phyloP scores from a whole-genome alignment of 2,888 invertebrate genomes.

The Aphodius granarius region DNA sequence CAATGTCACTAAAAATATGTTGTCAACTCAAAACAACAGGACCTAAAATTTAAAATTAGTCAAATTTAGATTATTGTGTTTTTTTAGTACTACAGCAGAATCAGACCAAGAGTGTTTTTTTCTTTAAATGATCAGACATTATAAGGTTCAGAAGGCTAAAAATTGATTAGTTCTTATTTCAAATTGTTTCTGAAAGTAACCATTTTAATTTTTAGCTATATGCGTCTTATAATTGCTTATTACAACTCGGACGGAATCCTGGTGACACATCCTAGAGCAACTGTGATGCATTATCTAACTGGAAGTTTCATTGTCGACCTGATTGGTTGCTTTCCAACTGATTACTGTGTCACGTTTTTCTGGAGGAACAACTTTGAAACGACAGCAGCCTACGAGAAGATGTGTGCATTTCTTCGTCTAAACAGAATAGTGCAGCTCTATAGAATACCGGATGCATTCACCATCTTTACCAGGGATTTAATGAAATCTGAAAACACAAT shows the following conservation, averaged over 20 bases:
- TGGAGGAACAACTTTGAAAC: constrained; percentile 22
- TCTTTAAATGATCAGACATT: too few species aligned
- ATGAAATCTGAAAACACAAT: constrained; percentile 28
- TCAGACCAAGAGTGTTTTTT: too few species aligned
- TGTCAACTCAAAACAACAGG: not conserved
- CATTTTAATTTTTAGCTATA: constrained; percentile 28
- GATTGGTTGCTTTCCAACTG: constrained; percentile 27
- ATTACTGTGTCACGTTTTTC: constrained; percentile 25
- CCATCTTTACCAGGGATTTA: constrained; percentile 30
- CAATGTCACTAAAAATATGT: not conserved
- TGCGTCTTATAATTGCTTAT: constrained; percentile 37
- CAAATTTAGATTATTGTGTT: too few species aligned
- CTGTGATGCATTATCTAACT: constrained; percentile 35
- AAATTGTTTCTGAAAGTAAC: too few species aligned
- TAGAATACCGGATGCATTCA: constrained; percentile 35
- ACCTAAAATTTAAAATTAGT: not conserved
- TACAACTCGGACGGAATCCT: constrained; percentile 36
- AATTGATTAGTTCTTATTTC: too few species aligned
- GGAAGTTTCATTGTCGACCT: constrained; percentile 33
- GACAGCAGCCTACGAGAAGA: constrained; percentile 8
- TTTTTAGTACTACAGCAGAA: too few species aligned
- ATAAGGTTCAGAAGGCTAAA: too few species aligned
- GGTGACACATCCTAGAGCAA: constrained; percentile 34
- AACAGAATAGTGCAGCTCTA: constrained; percentile 36
- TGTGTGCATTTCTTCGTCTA: constrained; percentile 22